Evolutionary conservation across 2,888 invertebrate genomes (phyloP).

Genomic region (Zhengitettix transpicula): DNA sequence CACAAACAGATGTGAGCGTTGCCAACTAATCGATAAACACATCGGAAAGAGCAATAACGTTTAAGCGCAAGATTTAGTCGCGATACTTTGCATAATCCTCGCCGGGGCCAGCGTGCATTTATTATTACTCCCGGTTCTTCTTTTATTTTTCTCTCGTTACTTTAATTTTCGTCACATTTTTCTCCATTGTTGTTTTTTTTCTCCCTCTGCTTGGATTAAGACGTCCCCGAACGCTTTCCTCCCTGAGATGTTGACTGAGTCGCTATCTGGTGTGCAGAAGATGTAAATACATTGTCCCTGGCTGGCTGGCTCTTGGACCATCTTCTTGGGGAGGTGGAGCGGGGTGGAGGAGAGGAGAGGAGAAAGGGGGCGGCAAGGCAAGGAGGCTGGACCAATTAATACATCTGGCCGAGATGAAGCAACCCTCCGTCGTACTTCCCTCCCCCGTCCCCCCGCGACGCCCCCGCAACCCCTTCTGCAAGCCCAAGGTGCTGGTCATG

Average conservation of each 20-base stretch:
- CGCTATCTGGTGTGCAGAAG: not conserved
- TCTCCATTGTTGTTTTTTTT: too few species aligned
- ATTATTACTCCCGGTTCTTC: too few species aligned
- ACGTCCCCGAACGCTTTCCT: not conserved
- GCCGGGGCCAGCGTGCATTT: too few species aligned
- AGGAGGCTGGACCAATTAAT: slow-evolving; percentile 14
- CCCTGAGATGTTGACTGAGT: not conserved
- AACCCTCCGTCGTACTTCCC: slow-evolving; percentile 4
- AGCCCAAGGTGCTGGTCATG: slow-evolving; percentile 14
- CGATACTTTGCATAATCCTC: too few species aligned
- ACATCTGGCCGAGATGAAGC: slow-evolving; percentile 14
- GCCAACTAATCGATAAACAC: too few species aligned
- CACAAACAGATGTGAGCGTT: too few species aligned
- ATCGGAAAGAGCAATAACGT: too few species aligned
- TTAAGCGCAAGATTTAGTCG: too few species aligned
- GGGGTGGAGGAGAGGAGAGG: not conserved
- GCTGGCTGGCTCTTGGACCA: not conserved
- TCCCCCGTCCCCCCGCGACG: not conserved
- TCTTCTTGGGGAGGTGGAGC: not conserved
- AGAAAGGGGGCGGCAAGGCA: not conserved
- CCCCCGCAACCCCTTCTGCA: slow-evolving; percentile 3
- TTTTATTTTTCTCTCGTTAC: too few species aligned
- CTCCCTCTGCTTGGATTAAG: not conserved
- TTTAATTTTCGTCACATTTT: too few species aligned
- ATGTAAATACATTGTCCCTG: not conserved